Base-by-base conservation (phyloP, 2,888 invertebrate species). In the Ophion obscuratus region DNA sequence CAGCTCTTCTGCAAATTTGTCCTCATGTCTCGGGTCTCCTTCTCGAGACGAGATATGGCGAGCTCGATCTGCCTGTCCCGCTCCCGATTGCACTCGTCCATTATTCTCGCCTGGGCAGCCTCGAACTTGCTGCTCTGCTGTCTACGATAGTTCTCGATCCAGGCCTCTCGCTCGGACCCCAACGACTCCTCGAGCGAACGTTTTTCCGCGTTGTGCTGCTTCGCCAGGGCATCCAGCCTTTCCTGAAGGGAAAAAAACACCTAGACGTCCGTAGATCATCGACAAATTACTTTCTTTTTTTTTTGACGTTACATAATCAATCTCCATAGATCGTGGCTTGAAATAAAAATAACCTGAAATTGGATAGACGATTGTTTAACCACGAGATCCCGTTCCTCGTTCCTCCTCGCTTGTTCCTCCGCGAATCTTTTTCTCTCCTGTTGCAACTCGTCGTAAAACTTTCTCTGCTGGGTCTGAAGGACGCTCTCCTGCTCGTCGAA, bases 41-140 rank as follows among this genome's bases (percentile, higher is more conserved):
- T 95, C 88, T 97, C 97, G 91, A 97, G 95, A 83, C 96, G 95
- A 89, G 96, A 96, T 73, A 97, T 97, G 0, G 96, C 96, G 20
- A 95, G 94, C 92, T 98, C 97, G 78, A 97, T 97, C 94, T 97
- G 97, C 70, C 95, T 96, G 93, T 98, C 98, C 81, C 97, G 94
- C 91, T 98, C 97, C 74, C 95, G 95, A 92, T 96, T 96, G 91
- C 96, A 96, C 88, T 97, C 96, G 44, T 97, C 96, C 2, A 96
- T 93, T 90, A 98, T 96, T 89, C 95, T 95, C 81, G 95, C 95
- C 93, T 97, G 97, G 90, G 96, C 96, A 91, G 96, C 96, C 81
- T 96, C 95, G 76, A 97, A 94, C 11, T 95, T 92, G 44, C 95
- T 88, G 24, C 95, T 95, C 89, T 96, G 96, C 87, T 96, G 96